A percentile compares a stretch with the other conserved stretches of the same genome.
Evolutionary conservation across 2,797 vertebrate species (phyloP).

Genomic region (Sebastes hubbsi): DNA sequence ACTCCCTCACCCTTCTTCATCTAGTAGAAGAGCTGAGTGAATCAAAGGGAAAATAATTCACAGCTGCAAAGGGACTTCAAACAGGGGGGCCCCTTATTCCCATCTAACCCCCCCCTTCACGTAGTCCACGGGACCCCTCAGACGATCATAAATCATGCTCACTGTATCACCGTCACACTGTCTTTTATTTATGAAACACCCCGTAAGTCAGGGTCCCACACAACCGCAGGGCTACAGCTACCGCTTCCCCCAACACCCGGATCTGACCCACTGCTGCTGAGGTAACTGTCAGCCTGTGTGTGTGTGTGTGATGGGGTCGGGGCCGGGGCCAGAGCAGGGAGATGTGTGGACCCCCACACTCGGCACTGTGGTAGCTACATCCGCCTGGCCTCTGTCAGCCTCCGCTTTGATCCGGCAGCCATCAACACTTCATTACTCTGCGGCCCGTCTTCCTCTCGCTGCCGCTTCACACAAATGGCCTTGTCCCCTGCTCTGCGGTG

Average conservation of each 20-base stretch:
- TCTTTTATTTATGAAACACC: constrained; percentile 79
- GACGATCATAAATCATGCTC: constrained; percentile 75
- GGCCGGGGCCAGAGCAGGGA: constrained; percentile 33
- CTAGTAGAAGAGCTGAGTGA: constrained; percentile 50
- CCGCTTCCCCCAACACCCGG: constrained; percentile 52
- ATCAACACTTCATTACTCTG: constrained; percentile 82
- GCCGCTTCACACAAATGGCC: constrained; percentile 69
- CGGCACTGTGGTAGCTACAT: constrained; percentile 63
- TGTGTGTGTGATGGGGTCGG: constrained; percentile 35
- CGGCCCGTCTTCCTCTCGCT: constrained; percentile 67
- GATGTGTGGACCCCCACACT: constrained; percentile 76
- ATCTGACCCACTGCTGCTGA: constrained; percentile 46
- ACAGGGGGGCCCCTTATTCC: constrained; percentile 67
- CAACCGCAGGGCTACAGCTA: constrained; percentile 55
- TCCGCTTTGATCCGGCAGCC: constrained; percentile 76
- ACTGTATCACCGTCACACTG: constrained; percentile 69
- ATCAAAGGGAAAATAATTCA: constrained; percentile 81
- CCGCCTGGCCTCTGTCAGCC: constrained; percentile 73
- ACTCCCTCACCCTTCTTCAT: constrained; percentile 70
- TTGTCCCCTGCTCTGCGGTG: constrained; percentile 43
- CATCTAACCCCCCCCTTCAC: constrained; percentile 27
- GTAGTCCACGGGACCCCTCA: constrained; percentile 67
- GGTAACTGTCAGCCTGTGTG: constrained; percentile 36
- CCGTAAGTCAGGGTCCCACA: constrained; percentile 64
- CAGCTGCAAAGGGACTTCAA: constrained; percentile 78